Percentiles rank a stretch among this genome's conserved stretches.
These are phyloP conservation scores for Drosophila lini DNA, from an alignment of 1,140 invertebrate genomes.

Conservation along the genomic window DNA sequence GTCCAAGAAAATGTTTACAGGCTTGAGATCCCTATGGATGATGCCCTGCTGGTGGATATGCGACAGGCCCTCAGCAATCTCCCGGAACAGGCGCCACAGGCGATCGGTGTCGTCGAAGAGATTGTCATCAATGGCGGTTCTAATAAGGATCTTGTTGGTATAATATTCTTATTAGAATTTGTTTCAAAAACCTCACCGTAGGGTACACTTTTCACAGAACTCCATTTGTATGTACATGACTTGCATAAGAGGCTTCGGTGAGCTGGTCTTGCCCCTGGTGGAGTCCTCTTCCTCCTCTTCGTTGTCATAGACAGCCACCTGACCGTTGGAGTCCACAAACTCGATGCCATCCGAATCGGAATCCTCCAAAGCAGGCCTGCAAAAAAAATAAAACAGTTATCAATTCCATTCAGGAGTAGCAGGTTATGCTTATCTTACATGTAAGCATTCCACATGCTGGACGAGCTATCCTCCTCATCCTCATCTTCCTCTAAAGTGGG, in stretches of 20 bases:
- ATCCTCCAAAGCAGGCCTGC: conserved; percentile 68
- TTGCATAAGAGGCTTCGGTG: conserved; percentile 86
- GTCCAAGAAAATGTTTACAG: conserved; percentile 98
- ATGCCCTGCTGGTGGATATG: conserved; percentile 98
- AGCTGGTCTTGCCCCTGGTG: conserved; percentile 19
- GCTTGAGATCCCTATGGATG: conserved; percentile 97
- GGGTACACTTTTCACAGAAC: conserved; percentile 94
- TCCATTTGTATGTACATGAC: conserved; percentile 97
- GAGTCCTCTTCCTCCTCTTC: conserved; percentile 83
- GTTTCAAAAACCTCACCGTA: conserved; percentile 85
- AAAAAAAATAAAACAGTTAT: no score
- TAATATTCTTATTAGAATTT: background rate
- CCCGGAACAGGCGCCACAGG: conserved; percentile 96
- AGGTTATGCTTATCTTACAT: conserved; percentile 36
- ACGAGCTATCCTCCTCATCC: conserved; percentile 73
- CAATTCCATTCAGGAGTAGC: no score
- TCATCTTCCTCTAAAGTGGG: conserved; percentile 35
- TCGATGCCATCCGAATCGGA: conserved; percentile 85
- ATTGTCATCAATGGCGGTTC: conserved; percentile 94
- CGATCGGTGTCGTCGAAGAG: conserved; percentile 91
- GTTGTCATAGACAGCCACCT: conserved; percentile 86
- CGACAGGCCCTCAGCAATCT: conserved; percentile 94
- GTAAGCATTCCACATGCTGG: conserved; percentile 79
- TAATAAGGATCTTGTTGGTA: background rate
- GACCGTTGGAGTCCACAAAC: conserved; percentile 84